Evolutionary conservation across 2,888 invertebrate species (phyloP).

Genomic region (Lochmaea crataegi): DNA sequence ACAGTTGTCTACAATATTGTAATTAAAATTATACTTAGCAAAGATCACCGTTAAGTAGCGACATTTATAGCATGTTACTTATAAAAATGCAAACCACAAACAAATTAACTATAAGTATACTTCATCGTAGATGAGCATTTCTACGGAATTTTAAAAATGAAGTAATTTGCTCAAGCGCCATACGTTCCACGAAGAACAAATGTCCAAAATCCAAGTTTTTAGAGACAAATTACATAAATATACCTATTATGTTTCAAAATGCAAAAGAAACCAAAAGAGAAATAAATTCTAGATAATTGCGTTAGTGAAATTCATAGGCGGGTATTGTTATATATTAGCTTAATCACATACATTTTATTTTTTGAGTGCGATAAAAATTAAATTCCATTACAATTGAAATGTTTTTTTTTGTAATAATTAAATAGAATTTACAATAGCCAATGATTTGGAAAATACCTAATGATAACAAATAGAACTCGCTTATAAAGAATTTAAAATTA

Average conservation of each 20-base stretch:
- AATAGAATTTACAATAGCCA: too few relatives aligned
- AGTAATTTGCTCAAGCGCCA: conserved; percentile 26
- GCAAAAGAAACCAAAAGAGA: not conserved
- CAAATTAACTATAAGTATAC: not conserved
- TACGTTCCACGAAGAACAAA: conserved; percentile 25
- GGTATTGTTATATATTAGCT: not conserved
- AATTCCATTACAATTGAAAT: too few relatives aligned
- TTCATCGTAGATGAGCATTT: not conserved
- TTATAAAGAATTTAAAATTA: too few relatives aligned
- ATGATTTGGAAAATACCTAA: too few relatives aligned
- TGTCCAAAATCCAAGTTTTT: conserved; percentile 28
- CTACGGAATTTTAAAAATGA: conserved; percentile 9
- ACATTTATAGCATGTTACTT: too few relatives aligned
- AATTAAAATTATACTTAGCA: too few relatives aligned
- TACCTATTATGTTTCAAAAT: conserved; percentile 5
- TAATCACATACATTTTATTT: not conserved
- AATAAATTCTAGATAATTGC: not conserved
- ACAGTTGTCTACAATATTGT: too few relatives aligned
- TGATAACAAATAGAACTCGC: too few relatives aligned
- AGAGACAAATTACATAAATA: conserved; percentile 22
- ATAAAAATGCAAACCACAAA: conserved; percentile 8
- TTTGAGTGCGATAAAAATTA: not conserved
- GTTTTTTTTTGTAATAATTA: too few relatives aligned
- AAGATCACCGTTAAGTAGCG: too few relatives aligned
- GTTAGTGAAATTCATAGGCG: not conserved